Conservation (phyloP, 2,888 invertebrate genomes). For the Stegophylla sp. region DNA sequence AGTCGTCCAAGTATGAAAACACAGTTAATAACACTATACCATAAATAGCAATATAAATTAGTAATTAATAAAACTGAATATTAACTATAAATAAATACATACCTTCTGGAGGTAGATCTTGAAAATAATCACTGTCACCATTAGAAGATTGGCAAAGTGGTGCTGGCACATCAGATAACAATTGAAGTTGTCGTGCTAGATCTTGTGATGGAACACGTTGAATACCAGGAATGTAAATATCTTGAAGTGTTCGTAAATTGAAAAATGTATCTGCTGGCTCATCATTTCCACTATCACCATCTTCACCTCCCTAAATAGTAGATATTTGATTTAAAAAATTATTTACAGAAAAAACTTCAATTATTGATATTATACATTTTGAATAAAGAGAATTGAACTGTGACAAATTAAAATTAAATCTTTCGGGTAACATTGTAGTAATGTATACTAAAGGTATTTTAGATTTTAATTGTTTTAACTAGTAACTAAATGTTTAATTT, state of each 20-base stretch:
- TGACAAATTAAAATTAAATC: background rate
- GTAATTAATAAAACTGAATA: slow-evolving; percentile 27
- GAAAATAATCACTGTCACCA: slow-evolving; percentile 55
- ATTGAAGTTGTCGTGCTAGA: slow-evolving; percentile 35
- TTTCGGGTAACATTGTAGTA: no score
- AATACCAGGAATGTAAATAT: slow-evolving; percentile 42
- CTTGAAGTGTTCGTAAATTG: slow-evolving; percentile 56
- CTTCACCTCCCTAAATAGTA: slow-evolving; percentile 74
- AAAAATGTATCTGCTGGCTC: slow-evolving; percentile 70
- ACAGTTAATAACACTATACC: slow-evolving; percentile 80
- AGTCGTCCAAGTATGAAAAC: slow-evolving; percentile 88
- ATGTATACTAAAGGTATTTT: no score
- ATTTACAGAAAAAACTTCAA: background rate
- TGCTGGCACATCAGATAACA: slow-evolving; percentile 35
- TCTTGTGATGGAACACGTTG: slow-evolving; percentile 32
- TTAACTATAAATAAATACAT: slow-evolving; percentile 29
- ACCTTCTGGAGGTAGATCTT: slow-evolving; percentile 62
- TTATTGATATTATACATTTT: background rate
- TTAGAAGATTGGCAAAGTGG: background rate
- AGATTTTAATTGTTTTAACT: no score
- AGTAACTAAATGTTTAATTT: no score
- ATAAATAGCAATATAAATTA: slow-evolving; percentile 40
- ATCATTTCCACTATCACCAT: slow-evolving; percentile 93
- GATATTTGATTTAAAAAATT: slow-evolving; percentile 22
- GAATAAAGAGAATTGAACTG: background rate